Base-by-base conservation (phyloP, 1,140 invertebrate species). In the Drosophila ficusphila region DNA sequence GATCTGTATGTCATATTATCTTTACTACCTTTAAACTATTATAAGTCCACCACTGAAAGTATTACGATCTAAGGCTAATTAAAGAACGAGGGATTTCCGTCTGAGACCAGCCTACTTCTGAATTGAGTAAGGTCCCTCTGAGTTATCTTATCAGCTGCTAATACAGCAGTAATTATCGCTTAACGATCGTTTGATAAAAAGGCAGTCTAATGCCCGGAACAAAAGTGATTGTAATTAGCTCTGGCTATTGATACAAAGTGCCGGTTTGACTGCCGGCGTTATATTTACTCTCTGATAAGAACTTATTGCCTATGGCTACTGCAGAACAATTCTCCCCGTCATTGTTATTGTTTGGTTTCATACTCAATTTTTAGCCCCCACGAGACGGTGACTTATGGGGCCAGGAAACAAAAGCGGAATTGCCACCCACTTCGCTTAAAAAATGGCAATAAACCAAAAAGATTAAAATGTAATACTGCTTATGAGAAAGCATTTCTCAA, bases 111-210 rank as follows among this genome's bases (percentile, higher is more conserved):
- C 31, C 62, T 31, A 27, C 49, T 39, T 53, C 23, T 18, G 29
- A 36, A 21, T 67, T 67, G 47, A 38, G 42, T 54, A 53, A 54
- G 64, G 64, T 53, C 65, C 49, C 42, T n/a, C 0, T n/a, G 9
- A 21, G n/a, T 56, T 70, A 77, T 77, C 74, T 76, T 53, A 76
- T 72, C 69, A 31, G 2, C 19, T 18, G 21, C 47, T 53, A 70
- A 62, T 70, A 56, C 38, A 51, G 36, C 23, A 25, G 27, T 54
- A 76, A 57, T 76, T 56, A 76, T 70, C 49, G 65, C 23, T 38
- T 52, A 61, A 46, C 56, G 57, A 76, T 76, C 56, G 56, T 74
- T 42, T 74, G 71, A 74, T 75, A 74, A 74, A 74, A 44, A 46
- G 25, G 52, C 39, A 12, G 14, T 27, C 31, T 69, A 38, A 27